Evolutionary conservation across 2,113 vertebrate genomes (phyloP).

Genomic region (Thunnus maccoyii): DNA sequence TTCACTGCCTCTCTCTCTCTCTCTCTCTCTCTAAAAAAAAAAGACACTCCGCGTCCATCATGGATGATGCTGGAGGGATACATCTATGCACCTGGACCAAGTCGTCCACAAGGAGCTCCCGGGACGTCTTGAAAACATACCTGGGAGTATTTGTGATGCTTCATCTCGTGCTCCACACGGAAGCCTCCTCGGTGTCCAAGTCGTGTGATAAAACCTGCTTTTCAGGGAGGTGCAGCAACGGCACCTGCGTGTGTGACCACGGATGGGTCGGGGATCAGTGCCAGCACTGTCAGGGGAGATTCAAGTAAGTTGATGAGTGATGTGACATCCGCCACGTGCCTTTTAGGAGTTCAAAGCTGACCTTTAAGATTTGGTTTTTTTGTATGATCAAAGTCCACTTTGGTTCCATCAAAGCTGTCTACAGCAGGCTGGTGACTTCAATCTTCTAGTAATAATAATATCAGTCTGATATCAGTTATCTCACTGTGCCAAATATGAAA

Average conservation of each 20-base stretch:
- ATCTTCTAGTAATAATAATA: not conserved
- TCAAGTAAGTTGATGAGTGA: slow-evolving; percentile 90
- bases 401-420: not conserved
- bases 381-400: not conserved
- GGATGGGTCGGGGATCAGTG: slow-evolving; percentile 98
- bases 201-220: slow-evolving; percentile 66
- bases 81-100: slow-evolving; percentile 27
- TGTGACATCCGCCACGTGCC: not conserved
- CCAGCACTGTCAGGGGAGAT: slow-evolving; percentile 96
- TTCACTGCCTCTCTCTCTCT: not conserved
- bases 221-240: slow-evolving; percentile 91
- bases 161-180: slow-evolving; percentile 42
- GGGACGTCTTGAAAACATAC: slow-evolving; percentile 35
- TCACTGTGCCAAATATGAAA: not conserved
- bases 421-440: not conserved
- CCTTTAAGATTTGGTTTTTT: not conserved
- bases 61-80: slow-evolving; percentile 29
- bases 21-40: not conserved
- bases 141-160: slow-evolving; percentile 57
- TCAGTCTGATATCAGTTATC: not conserved
- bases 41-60: slow-evolving; percentile 18
- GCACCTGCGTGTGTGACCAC: slow-evolving; percentile 93
- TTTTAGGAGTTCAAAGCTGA: not conserved
- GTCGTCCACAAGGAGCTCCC: not conserved
- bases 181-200: slow-evolving; percentile 39